Evolutionary conservation across 2,113 vertebrate genomes (phyloP).

Genomic region (Parus major): DNA sequence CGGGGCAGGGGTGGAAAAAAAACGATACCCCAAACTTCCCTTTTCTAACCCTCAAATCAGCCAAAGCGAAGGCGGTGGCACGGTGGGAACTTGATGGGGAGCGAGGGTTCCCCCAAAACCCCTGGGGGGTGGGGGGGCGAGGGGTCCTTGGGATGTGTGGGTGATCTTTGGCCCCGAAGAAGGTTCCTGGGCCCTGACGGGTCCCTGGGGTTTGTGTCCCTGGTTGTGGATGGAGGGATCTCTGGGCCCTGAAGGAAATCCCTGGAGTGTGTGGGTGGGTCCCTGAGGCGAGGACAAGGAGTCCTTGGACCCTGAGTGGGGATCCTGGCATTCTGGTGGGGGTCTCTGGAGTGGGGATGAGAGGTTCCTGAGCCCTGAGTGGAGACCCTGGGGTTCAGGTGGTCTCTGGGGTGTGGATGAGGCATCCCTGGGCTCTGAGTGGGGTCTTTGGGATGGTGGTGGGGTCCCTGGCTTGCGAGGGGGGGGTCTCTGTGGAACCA

Average conservation of each 20-base stretch:
- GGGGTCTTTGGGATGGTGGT: not conserved
- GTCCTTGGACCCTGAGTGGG: not conserved
- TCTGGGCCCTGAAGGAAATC: not conserved
- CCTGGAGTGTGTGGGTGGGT: not conserved
- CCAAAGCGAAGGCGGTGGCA: not conserved
- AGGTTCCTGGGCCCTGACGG: not conserved
- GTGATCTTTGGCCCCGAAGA: not conserved
- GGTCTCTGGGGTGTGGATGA: not conserved
- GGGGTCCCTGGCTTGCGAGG: accelerated
- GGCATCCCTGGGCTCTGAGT: not conserved
- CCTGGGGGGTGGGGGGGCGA: no score
- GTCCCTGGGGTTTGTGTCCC: not conserved
- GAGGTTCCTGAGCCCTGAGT: not conserved
- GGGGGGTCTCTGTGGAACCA: not conserved
- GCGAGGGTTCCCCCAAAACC: not conserved
- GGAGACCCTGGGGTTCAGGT: not conserved
- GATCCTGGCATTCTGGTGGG: not conserved
- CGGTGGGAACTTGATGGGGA: not conserved
- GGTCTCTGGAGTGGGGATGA: not conserved
- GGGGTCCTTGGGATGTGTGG: not conserved
- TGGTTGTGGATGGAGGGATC: not conserved
- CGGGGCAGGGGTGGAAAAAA: not conserved
- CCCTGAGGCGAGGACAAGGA: not conserved
- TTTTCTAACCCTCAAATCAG: not conserved
- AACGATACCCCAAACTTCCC: not conserved